Evolutionary conservation across 2,888 invertebrate species (phyloP), one percentile per base, ranked within the genome.

Genomic region (Frankliniella fusca): DNA sequence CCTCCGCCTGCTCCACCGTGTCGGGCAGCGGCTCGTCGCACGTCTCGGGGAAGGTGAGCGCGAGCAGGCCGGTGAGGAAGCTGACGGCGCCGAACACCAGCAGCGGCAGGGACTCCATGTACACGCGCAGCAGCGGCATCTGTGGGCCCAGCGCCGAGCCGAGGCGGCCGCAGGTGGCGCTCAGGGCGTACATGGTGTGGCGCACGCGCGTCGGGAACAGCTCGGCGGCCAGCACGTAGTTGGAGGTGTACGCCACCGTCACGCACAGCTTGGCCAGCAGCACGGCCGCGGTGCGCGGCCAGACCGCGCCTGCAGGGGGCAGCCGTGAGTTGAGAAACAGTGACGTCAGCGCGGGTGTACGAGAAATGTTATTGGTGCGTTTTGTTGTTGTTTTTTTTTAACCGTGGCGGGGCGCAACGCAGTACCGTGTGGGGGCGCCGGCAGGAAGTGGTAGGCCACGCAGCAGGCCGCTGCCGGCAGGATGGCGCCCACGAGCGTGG

Each of bases 11-110:
- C 84, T 91, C 90, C 48, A 94, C 91, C 1, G 93, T 93, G 88
- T 94, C 94, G 7, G 90, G 90, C 80, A 90, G 87, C 84, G 92
- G 91, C 84, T 90, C 90, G 85, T 93, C 92, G 81, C 91, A 87
- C 0, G 94, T 94, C 87, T 94, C 94, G 0, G 94, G 94, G 83
- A 94, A 91, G 85, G 91, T 87, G 28, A 93, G 87, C 0, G 93
- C 91, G 82, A 93, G 86, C n/a, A 90, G 83, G 23, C 91, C 92
- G 79, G 93, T 92, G 80, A 91, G 86, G 7, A 91, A 85, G 81
- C 92, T 91, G 90, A 92, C 91, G 1, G 87, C 88, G 0, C 92
- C 92, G 85, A 93, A 93, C 81, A 93, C 89, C 54, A 93, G 89
- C 5, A 93, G 89, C 3, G 94, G 93, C 87, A 93, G 88, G 2